phyloP scores from a whole-genome alignment of 2,113 vertebrate genomes.

The Leucoraja erinaceus region DNA sequence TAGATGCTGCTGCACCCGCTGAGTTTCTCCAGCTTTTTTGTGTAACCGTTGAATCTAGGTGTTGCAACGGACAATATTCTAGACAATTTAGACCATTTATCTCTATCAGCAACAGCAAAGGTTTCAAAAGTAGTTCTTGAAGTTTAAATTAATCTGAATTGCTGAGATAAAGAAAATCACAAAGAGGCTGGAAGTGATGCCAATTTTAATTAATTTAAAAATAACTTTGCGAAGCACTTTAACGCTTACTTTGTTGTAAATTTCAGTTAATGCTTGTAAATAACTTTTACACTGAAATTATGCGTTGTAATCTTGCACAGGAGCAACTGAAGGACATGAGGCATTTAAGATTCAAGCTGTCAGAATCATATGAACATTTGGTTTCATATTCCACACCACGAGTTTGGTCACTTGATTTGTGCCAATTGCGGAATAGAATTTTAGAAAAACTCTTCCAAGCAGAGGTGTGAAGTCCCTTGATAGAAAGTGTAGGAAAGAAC shows the following conservation, averaged over 20 bases:
- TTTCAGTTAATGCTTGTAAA: neutral
- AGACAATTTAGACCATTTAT: neutral
- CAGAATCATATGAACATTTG: neutral
- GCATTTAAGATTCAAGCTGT: too few species aligned
- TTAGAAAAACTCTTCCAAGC: neutral
- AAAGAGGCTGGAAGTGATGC: neutral
- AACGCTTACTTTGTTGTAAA: neutral
- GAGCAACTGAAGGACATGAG: neutral
- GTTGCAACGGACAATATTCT: neutral
- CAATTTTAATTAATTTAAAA: constrained; percentile 9
- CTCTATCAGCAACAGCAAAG: neutral
- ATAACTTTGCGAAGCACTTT: neutral
- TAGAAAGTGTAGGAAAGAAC: too few species aligned
- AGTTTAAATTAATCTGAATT: constrained; percentile 10
- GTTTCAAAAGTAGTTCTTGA: neutral
- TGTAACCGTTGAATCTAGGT: neutral
- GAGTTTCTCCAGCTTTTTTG: too few species aligned
- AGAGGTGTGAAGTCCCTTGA: neutral
- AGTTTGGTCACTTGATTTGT: too few species aligned
- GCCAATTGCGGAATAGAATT: neutral
- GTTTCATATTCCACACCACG: neutral
- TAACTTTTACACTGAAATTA: neutral
- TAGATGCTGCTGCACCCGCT: too few species aligned
- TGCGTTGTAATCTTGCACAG: neutral
- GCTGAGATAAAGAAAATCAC: neutral